Evolutionary conservation across 2,797 vertebrate species (phyloP).

Genomic region (Microctenopoma lineatum): DNA sequence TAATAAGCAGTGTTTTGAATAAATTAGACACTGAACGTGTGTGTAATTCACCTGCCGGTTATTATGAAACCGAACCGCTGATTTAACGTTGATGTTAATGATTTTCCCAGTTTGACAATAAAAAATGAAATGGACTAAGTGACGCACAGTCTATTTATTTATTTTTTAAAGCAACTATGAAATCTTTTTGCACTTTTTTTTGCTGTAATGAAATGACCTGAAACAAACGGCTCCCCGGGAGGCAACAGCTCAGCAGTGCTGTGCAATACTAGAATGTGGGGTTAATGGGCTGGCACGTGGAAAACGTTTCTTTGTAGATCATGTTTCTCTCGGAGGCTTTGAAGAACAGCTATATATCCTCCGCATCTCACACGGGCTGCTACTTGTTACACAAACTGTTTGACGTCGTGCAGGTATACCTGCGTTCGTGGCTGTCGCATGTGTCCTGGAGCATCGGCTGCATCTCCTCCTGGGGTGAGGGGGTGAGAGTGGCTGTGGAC

Average conservation of each 20-base stretch:
- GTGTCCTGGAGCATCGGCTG: slow-evolving; percentile 95
- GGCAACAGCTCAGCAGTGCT: slow-evolving; percentile 41
- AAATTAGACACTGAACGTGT: not conserved
- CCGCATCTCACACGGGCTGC: not conserved
- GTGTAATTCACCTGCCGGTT: not conserved
- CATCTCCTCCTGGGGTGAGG: slow-evolving; percentile 96
- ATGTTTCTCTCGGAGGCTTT: slow-evolving; percentile 18
- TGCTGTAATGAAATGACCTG: slow-evolving; percentile 17
- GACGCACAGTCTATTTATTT: not conserved
- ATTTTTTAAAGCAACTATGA: slow-evolving; percentile 16
- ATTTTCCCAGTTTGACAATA: not conserved
- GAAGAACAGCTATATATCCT: slow-evolving; percentile 14
- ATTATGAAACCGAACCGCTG: not conserved
- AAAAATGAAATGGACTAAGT: slow-evolving; percentile 5
- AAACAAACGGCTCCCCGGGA: slow-evolving; percentile 39
- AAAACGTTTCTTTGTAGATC: slow-evolving; percentile 23
- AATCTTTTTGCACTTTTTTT: slow-evolving; percentile 7
- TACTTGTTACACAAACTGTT: not conserved
- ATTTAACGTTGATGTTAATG: no score
- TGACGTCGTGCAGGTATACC: slow-evolving; percentile 74
- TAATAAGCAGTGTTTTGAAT: slow-evolving; percentile 10
- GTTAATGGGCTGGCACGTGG: slow-evolving; percentile 49
- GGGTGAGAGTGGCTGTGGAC: slow-evolving; percentile 97
- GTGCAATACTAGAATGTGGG: slow-evolving; percentile 25
- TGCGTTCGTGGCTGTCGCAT: slow-evolving; percentile 90